Percentiles rank a stretch among this genome's conserved stretches.
Evolutionary conservation across 1,140 invertebrate species (phyloP).

Genomic region (Drosophila ercepeae): DNA sequence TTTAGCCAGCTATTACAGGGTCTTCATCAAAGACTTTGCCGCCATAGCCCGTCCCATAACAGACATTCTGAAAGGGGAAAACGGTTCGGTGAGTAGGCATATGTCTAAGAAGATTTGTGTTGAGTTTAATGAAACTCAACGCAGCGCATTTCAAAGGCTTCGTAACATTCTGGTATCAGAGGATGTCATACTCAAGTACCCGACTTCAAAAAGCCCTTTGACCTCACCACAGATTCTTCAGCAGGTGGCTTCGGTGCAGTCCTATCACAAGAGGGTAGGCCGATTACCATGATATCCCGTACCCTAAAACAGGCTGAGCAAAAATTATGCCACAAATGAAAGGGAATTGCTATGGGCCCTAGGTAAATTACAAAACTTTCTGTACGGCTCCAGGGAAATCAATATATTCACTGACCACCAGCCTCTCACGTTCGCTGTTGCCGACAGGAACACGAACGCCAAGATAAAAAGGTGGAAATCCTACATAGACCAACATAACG

Average conservation of each 20-base stretch:
- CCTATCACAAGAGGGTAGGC: background rate
- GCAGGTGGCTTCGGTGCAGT: slow-evolving; percentile 1
- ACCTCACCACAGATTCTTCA: slow-evolving; percentile 1
- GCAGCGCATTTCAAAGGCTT: no score
- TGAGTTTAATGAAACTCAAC: no score
- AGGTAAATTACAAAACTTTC: background rate
- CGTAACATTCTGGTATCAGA: slow-evolving; percentile 6
- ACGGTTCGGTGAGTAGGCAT: no score
- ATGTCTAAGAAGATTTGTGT: no score
- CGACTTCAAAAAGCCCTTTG: slow-evolving; percentile 1
- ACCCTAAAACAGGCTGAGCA: background rate
- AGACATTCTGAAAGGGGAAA: no score
- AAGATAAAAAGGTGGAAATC: background rate
- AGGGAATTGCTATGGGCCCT: background rate
- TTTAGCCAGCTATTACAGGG: no score
- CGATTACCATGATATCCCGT: background rate
- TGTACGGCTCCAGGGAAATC: background rate
- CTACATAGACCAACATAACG: background rate
- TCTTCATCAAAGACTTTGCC: no score
- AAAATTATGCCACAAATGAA: slow-evolving; percentile 4
- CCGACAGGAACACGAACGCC: background rate
- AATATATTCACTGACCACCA: background rate
- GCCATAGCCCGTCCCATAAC: no score
- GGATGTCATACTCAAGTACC: background rate
- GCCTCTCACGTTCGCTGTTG: background rate